Evolutionary conservation across 2,888 invertebrate species (phyloP).

Genomic region (Noctua janthe): DNA sequence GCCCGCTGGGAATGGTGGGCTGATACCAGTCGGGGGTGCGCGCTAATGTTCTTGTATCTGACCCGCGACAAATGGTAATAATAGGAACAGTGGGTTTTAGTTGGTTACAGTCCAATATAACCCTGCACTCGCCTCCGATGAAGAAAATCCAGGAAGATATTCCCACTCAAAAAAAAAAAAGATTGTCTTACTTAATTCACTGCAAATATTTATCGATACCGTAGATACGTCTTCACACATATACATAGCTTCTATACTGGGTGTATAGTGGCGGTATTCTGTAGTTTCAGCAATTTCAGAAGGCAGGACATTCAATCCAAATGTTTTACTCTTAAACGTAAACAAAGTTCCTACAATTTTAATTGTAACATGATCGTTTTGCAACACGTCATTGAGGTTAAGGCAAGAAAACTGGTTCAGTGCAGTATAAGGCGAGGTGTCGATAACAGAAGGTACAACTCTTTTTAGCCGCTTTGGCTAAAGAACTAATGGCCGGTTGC

Average conservation of each 20-base stretch:
- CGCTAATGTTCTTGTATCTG: too few species aligned
- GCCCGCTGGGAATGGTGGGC: too few species aligned
- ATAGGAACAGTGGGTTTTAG: background rate
- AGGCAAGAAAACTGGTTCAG: constrained; percentile 61
- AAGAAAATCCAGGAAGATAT: too few species aligned
- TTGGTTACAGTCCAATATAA: background rate
- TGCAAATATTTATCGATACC: background rate
- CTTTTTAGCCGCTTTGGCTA: constrained; percentile 43
- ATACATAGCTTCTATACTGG: background rate
- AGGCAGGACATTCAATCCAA: background rate
- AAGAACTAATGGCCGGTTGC: constrained; percentile 20
- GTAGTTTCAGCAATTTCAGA: too few species aligned
- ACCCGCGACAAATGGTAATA: background rate
- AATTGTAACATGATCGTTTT: constrained; percentile 57
- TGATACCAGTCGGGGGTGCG: too few species aligned
- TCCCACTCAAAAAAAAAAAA: background rate
- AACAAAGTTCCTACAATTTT: constrained; percentile 32
- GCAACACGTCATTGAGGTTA: constrained; percentile 60
- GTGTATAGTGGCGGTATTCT: too few species aligned
- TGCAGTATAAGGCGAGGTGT: constrained; percentile 42
- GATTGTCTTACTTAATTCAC: constrained; percentile 2
- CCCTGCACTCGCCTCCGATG: too few species aligned
- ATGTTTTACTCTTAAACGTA: constrained; percentile 22
- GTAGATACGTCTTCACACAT: constrained; percentile 7
- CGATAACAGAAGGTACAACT: constrained; percentile 48